These are phyloP conservation scores for Percina caprodes DNA, from an alignment of 2,113 vertebrate species.

Conservation along the genomic window DNA sequence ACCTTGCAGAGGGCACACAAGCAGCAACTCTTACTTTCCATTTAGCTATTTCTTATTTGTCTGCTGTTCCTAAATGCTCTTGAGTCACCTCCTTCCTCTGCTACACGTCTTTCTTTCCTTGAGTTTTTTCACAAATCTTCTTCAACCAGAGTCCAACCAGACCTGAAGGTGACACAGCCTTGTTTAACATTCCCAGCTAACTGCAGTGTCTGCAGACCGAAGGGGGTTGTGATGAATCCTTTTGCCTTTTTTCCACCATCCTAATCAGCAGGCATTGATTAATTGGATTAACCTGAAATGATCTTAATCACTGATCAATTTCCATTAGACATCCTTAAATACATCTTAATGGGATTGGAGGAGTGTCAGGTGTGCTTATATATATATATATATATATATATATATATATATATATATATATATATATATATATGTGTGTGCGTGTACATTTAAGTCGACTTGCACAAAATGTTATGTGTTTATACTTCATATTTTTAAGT, in stretches of 20 bases:
- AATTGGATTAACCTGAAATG: slow-evolving; percentile 75
- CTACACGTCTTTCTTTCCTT: not conserved
- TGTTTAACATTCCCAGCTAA: slow-evolving; percentile 58
- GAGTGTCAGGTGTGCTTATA: slow-evolving; percentile 29
- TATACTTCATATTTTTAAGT: no score
- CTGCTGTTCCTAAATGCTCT: not conserved
- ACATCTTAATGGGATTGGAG: slow-evolving; percentile 73
- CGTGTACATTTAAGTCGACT: not conserved
- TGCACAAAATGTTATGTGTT: not conserved
- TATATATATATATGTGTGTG: no score
- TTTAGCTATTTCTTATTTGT: not conserved
- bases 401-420: no score
- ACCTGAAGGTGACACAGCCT: slow-evolving; percentile 69
- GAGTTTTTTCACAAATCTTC: not conserved
- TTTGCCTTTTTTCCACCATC: slow-evolving; percentile 34
- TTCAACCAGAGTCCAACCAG: not conserved
- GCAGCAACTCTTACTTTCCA: not conserved
- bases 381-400: not conserved
- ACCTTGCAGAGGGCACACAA: not conserved
- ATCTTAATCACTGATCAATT: slow-evolving; percentile 83
- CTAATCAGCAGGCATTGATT: slow-evolving; percentile 79
- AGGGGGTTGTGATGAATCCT: slow-evolving; percentile 39
- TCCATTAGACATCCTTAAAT: slow-evolving; percentile 77
- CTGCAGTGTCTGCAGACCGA: slow-evolving; percentile 2
- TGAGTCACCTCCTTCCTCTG: not conserved